Percentiles rank a stretch among this genome's conserved stretches.
phyloP scores from a whole-genome alignment of 2,113 vertebrate genomes.

The Benitochromis conjunctus region DNA sequence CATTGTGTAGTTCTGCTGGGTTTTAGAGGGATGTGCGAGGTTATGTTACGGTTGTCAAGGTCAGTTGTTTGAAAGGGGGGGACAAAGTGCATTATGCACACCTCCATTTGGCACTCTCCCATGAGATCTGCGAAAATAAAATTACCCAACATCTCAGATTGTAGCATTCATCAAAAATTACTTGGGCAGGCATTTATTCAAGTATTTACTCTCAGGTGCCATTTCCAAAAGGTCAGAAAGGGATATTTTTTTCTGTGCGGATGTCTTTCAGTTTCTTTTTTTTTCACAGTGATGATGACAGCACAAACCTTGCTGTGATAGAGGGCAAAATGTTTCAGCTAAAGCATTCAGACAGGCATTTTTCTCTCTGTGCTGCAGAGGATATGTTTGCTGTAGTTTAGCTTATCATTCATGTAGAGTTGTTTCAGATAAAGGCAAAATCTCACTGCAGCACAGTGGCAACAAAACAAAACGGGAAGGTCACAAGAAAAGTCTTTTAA shows the following conservation, averaged over 20 bases:
- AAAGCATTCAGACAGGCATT: slow-evolving; percentile 1
- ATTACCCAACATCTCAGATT: slow-evolving; percentile 55
- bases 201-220: slow-evolving; percentile 53
- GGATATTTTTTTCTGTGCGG: slow-evolving; percentile 19
- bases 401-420: slow-evolving; percentile 44
- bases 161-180: slow-evolving; percentile 64
- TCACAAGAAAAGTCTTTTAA: slow-evolving; percentile 43
- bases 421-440: slow-evolving; percentile 46
- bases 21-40: slow-evolving; percentile 19
- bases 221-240: slow-evolving; percentile 63
- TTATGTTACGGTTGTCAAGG: slow-evolving; percentile 60
- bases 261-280: slow-evolving; percentile 46
- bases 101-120: slow-evolving; percentile 35
- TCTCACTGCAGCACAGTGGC: slow-evolving; percentile 23
- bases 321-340: slow-evolving; percentile 45
- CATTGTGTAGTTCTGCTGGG: not conserved
- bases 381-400: slow-evolving; percentile 25
- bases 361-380: slow-evolving; percentile 2
- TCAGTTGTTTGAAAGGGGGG: slow-evolving; percentile 29
- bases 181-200: slow-evolving; percentile 55
- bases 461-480: slow-evolving; percentile 40
- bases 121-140: slow-evolving; percentile 58
- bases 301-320: slow-evolving; percentile 26
- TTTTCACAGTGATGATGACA: slow-evolving; percentile 29
- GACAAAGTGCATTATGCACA: slow-evolving; percentile 43